Base-by-base conservation (phyloP, 2,888 invertebrate genomes). In the Cancer borealis region DNA sequence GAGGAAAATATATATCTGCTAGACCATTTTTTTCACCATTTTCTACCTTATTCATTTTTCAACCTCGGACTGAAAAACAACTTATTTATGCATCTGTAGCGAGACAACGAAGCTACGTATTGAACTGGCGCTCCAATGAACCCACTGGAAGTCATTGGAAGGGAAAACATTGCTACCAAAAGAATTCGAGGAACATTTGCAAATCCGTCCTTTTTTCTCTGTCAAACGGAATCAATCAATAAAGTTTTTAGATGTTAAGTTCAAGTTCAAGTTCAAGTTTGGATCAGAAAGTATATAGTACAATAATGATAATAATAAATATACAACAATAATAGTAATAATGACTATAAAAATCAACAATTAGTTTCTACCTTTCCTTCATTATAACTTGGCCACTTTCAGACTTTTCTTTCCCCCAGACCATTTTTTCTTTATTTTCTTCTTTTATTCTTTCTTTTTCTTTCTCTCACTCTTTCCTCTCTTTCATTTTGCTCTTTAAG, bases 161-260 rank as follows among this genome's bases (percentile, higher is more conserved):
- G n/a, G 66, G 66, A 66, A 66, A 66, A 66, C n/a, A 66, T n/a
- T n/a, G n/a, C n/a, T n/a, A 66, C n/a, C n/a, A 66, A 66, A 66
- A 66, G 66, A 66, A 21, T 66, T n/a, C 21, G n/a, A 21, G 66
- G 66, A 66, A 66, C 21, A 66, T 66, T 66, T 66, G 21, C 21
- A 66, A 66, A 66, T 49, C 49, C 12, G 10, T 49, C 12, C 12
- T 12, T 49, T 12, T 49, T 49, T 49, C 49, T 6, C 49, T 49
- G 49, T 49, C 49, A 49, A 49, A 0, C 49, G 49, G 49, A 49
- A 49, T 49, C 49, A 49, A 0, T 49, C 12, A 12, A 6, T 49
- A 10, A 12, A 10, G 12, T 49, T 49, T 49, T 49, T 49, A 12
- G 49, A 12, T 12, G 49, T 10, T 49, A 12, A 6, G 10, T 49